phyloP scores from a whole-genome alignment of 2,888 invertebrate genomes.

The Balanococcus diminutus region DNA sequence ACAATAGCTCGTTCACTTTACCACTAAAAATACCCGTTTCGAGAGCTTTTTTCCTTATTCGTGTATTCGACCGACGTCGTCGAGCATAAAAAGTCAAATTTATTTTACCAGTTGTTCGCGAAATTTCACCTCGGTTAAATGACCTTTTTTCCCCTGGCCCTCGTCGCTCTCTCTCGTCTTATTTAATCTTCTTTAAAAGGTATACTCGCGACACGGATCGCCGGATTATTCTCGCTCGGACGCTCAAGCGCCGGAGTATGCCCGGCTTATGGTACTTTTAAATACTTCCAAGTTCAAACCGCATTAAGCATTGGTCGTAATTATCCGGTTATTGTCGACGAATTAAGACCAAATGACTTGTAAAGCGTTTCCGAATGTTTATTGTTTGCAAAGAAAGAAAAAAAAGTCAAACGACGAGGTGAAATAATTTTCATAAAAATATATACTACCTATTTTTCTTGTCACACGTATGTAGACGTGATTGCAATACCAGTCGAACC shows the following conservation, averaged over 20 bases:
- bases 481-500: not conserved
- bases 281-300: conserved; percentile 9
- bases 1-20: conserved; percentile 3
- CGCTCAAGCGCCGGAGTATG: not conserved
- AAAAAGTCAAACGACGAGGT: not conserved
- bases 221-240: not conserved
- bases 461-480: not conserved
- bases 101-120: not conserved
- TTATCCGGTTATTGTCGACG: not conserved
- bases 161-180: not conserved
- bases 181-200: conserved; percentile 1
- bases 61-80: not conserved
- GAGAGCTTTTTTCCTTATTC: conserved; percentile 11
- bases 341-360: not conserved
- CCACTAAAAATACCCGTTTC: conserved; percentile 4
- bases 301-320: not conserved
- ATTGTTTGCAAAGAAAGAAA: not conserved
- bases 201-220: not conserved
- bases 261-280: not conserved
- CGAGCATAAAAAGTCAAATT: conserved; percentile 20
- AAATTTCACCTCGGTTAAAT: not conserved
- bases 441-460: too few relatives aligned
- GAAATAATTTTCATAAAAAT: not conserved
- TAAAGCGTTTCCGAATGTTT: not conserved
- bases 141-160: not conserved